Base-by-base conservation (phyloP, 2,797 vertebrate species). In the Odontamblyopus rebecca region DNA sequence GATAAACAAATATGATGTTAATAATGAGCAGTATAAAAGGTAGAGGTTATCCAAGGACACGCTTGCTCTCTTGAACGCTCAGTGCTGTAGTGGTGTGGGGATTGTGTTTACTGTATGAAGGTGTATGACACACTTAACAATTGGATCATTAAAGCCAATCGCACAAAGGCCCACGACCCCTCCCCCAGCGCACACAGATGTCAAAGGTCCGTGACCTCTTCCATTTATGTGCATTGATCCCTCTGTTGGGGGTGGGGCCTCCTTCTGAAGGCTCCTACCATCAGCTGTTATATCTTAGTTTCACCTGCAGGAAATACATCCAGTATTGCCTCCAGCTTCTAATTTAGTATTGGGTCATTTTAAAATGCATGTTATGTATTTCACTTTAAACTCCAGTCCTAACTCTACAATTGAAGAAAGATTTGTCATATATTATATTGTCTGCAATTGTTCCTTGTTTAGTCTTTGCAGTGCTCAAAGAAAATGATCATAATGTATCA, bases 181-280 rank as follows among this genome's bases (percentile, higher is more conserved):
- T 90, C 90, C 92, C 91, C 93, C 87, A 5, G 61, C 80, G 86
- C 85, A 91, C 92, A 89, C 82, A 91, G 90, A 93, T 92, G 93
- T 93, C 93, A 94, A 91, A 93, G 93, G 93, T 93, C 93, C 82
- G 76, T 86, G 93, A 94, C 94, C 93, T 89, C 87, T 92, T 87
- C 85, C 92, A 92, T 94, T 93, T 92, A 92, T 89, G 92, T 88
- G 88, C 90, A 93, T 93, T 94, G 93, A 94, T 94, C 85, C 86
- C 64, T 78, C 85, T 71, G 83, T 79, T 64, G 83, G 90, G 89
- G 92, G 89, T 75, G 86, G 90, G 82, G 70, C 68, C 75, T 78
- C 73, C 72, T 82, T 75, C 85, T 80, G 78, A 83, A 88, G 79
- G 75, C 81, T 77, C 71, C 83, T 78, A 63, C 75, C 82, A 76